phyloP scores from a whole-genome alignment of 2,888 invertebrate genomes.

The Synergus japonicus region DNA sequence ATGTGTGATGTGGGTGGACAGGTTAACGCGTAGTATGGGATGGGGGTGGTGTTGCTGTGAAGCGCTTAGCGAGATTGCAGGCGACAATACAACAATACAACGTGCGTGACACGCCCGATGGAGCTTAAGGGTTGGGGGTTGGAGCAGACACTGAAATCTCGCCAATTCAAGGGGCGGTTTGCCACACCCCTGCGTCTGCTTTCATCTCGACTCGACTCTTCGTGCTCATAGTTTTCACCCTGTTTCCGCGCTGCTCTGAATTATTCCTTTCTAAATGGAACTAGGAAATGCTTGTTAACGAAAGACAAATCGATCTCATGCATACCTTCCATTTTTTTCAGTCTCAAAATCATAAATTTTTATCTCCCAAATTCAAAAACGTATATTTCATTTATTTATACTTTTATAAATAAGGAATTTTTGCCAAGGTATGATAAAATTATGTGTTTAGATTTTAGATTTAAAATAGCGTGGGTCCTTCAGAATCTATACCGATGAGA shows the following conservation, averaged over 20 bases:
- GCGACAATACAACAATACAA: conserved; percentile 76
- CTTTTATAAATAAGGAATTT: no score
- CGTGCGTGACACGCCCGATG: conserved; percentile 76
- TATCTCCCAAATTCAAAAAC: neutral
- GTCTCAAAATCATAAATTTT: neutral
- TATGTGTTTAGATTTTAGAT: neutral
- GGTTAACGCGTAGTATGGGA: conserved; percentile 63
- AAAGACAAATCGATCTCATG: conserved; percentile 15
- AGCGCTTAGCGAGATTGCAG: conserved; percentile 77
- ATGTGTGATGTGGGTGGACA: conserved; percentile 72
- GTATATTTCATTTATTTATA: conserved; percentile 36
- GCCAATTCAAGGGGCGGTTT: conserved; percentile 75
- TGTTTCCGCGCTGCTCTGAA: conserved; percentile 55
- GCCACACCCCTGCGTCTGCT: conserved; percentile 69
- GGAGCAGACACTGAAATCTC: conserved; percentile 75
- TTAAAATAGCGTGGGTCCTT: neutral
- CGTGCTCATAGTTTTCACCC: conserved; percentile 48
- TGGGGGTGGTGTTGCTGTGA: conserved; percentile 66
- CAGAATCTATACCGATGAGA: conserved; percentile 48
- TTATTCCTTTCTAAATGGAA: conserved; percentile 57
- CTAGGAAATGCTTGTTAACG: conserved; percentile 58
- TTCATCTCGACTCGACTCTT: conserved; percentile 56
- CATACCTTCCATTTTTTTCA: conserved; percentile 40
- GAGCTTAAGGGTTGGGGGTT: conserved; percentile 60
- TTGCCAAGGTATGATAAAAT: conserved; percentile 13